phyloP scores from a whole-genome alignment of 2,113 vertebrate species.

The Vombatus ursinus region DNA sequence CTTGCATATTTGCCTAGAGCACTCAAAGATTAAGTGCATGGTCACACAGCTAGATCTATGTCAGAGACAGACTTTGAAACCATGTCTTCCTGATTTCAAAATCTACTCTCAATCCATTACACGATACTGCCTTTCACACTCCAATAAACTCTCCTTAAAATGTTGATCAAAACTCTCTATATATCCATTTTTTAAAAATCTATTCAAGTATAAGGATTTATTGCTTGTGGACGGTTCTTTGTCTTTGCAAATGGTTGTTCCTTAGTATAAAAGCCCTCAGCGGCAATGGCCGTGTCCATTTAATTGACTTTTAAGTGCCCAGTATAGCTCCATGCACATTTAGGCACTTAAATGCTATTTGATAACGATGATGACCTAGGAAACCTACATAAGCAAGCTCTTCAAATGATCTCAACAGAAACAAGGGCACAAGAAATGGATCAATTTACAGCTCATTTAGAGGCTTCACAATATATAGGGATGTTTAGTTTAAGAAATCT shows the following conservation, averaged over 20 bases:
- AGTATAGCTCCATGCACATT: not conserved
- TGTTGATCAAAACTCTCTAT: not conserved
- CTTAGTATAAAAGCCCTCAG: not conserved
- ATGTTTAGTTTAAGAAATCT: constrained; percentile 1
- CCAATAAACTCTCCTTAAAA: not conserved
- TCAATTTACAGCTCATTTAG: not conserved
- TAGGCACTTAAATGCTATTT: not conserved
- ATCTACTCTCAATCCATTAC: not conserved
- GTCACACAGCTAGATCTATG: not conserved
- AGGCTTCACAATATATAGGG: not conserved
- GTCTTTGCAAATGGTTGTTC: not conserved
- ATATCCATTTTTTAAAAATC: not conserved
- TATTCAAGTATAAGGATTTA: not conserved
- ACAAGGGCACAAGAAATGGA: not conserved
- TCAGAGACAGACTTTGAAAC: not conserved
- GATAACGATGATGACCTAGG: not conserved
- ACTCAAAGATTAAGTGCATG: not conserved
- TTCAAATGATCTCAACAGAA: constrained; percentile 30
- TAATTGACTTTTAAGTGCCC: not conserved
- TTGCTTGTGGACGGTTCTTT: not conserved
- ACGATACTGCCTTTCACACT: not conserved
- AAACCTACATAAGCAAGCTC: constrained; percentile 2
- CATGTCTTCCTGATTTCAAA: not conserved
- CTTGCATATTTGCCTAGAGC: not conserved
- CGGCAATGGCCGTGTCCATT: not conserved